These are phyloP conservation scores for Seira sanloemensis DNA, from an alignment of 2,888 invertebrate species.

Conservation along the genomic window DNA sequence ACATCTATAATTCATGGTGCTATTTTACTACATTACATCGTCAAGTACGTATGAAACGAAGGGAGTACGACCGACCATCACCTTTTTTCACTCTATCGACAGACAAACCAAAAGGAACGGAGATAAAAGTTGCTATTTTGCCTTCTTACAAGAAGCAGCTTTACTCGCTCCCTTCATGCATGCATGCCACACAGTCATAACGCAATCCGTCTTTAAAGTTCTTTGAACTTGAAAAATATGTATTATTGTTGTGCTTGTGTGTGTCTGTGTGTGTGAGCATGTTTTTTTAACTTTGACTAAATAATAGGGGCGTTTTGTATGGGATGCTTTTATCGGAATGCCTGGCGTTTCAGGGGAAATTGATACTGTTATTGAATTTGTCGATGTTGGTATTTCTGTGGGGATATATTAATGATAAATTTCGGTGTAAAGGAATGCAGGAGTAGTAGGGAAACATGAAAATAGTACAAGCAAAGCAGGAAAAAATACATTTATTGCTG, in stretches of 20 bases:
- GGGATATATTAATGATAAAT: not conserved
- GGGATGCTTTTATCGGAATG: not conserved
- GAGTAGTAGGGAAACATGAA: too few species aligned
- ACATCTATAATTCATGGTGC: not conserved
- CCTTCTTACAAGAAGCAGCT: constrained; percentile 32
- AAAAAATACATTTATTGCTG: too few species aligned
- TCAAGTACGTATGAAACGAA: not conserved
- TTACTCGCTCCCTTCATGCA: constrained; percentile 35
- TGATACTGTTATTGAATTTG: not conserved
- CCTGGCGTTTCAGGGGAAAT: not conserved
- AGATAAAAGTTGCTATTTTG: constrained; percentile 18
- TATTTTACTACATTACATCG: not conserved
- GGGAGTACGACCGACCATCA: constrained; percentile 7
- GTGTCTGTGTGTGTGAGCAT: too few species aligned
- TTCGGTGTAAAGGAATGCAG: too few species aligned
- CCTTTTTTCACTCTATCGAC: constrained; percentile 29
- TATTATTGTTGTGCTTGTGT: not conserved
- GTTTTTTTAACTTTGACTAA: not conserved
- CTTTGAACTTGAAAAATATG: constrained; percentile 60
- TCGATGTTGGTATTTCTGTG: not conserved
- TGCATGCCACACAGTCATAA: constrained; percentile 53
- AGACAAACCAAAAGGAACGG: not conserved
- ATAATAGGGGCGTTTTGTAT: not conserved
- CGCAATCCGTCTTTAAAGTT: constrained; percentile 62
- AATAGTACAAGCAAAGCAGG: too few species aligned